Evolutionary conservation across 1,140 invertebrate species (phyloP).

Genomic region (Bradysia coprophila): DNA sequence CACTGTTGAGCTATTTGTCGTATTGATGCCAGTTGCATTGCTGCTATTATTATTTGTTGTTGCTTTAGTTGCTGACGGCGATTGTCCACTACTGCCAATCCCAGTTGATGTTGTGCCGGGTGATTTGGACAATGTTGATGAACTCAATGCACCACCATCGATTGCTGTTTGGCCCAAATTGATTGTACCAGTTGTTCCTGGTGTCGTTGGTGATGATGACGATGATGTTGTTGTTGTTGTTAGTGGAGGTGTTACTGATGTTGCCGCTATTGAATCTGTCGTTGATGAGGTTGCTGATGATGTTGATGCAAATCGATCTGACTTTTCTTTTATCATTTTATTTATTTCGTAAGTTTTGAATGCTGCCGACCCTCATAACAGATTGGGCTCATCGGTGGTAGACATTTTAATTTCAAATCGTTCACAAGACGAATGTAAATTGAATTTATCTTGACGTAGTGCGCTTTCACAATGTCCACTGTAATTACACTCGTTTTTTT

Average conservation of each 20-base stretch:
- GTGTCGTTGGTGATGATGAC: neutral
- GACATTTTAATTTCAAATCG: no score
- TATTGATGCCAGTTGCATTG: neutral
- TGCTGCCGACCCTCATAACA: no score
- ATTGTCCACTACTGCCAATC: neutral
- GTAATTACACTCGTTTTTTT: no score
- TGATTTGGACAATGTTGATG: neutral
- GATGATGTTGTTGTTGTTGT: neutral
- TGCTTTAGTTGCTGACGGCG: neutral
- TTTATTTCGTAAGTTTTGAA: no score
- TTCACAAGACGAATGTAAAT: no score
- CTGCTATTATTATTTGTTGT: neutral
- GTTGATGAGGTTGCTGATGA: neutral
- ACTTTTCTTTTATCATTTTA: neutral
- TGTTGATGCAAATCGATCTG: neutral
- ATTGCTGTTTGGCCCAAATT: no score
- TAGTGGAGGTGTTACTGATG: neutral
- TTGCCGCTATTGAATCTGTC: neutral
- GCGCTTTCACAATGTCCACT: no score
- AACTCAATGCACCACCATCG: neutral
- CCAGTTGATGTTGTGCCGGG: neutral
- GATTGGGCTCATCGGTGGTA: no score
- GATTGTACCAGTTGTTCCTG: neutral
- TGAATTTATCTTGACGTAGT: no score
- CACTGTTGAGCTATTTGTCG: neutral